Evolutionary conservation across 2,797 vertebrate genomes (phyloP), one percentile per base, ranked within the genome.

Genomic region (Chrysocyon brachyurus): DNA sequence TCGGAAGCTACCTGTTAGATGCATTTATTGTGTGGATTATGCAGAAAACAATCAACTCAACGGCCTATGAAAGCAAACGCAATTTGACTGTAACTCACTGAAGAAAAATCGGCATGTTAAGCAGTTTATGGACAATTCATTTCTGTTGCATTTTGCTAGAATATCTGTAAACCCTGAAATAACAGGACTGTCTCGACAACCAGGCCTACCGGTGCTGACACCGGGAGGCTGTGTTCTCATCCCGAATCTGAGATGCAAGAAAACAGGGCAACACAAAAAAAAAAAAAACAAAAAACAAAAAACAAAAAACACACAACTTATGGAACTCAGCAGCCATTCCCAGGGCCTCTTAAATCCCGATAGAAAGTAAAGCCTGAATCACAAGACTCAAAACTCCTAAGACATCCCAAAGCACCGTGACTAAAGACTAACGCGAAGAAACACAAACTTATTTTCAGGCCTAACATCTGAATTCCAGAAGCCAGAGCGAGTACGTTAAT

Each of bases 401-500:
- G n/a, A 90, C 46, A 22, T 33, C 49, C 64, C 64, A 68, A 94
- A 72, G 59, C 31, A 77, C 79, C 31, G 12, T 70, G 36, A 70
- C 4, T 31, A 52, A 49, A 49, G 49, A 87, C 36, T 59, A 87
- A 90, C n/a, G 61, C 28, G 86, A 90, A 96, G 59, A 84, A 94
- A 91, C 2, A 63, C 3, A 56, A 87, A 96, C 68, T 82, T 79
- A 92, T 22, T 92, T 93, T 96, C 15, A 88, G 78, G 33, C 16
- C 33, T 83, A 54, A 66, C 4, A 21, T 87, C 87, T 75, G 10
- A 88, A 87, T 94, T 81, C 24, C 19, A 87, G 93, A 96, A 88
- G 52, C 64, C 87, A 79, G 92, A 92, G 12, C 40, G 82, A 72
- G 3, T 15, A 82, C 61, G 26, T n/a, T 61, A 90, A 49, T 16